A percentile compares a stretch with the other conserved stretches of the same genome.
Evolutionary conservation across 1,140 invertebrate genomes (phyloP).

Genomic region (Lasioglossum baleicum): DNA sequence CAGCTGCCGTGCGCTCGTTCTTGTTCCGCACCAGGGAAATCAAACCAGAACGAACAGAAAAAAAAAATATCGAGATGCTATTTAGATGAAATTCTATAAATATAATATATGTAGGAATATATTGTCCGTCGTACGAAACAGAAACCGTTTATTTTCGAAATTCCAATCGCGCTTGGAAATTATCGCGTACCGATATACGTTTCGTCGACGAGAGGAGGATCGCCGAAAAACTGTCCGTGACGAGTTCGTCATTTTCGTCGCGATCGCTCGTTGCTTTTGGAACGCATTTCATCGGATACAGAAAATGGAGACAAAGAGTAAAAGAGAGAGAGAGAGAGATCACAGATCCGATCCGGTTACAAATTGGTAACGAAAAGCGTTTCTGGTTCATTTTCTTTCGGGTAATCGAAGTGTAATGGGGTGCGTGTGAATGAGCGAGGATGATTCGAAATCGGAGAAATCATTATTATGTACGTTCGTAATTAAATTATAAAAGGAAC

Average conservation of each 20-base stretch:
- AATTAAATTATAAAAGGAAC: slow-evolving; percentile 67
- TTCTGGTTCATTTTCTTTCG: slow-evolving; percentile 42
- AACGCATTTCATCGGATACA: slow-evolving; percentile 53
- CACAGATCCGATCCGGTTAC: slow-evolving; percentile 52
- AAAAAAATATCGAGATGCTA: neutral
- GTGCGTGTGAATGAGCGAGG: slow-evolving; percentile 61
- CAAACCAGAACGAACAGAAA: neutral
- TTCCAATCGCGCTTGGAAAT: slow-evolving; percentile 29
- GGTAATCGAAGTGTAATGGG: slow-evolving; percentile 56
- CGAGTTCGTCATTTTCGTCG: slow-evolving; percentile 1
- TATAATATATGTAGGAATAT: too few species aligned
- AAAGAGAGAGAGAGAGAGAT: too few species aligned
- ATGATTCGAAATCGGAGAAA: slow-evolving; percentile 60
- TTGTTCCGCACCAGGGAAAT: too few species aligned
- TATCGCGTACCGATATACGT: neutral
- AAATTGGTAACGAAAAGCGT: slow-evolving; percentile 42
- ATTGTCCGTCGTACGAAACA: too few species aligned
- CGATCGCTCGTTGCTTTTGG: slow-evolving; percentile 33
- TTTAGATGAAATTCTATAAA: too few species aligned
- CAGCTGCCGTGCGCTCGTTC: too few species aligned
- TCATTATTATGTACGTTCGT: slow-evolving; percentile 66
- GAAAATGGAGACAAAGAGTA: neutral
- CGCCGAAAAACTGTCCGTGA: neutral
- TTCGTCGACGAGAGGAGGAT: slow-evolving; percentile 20
- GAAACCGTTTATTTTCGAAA: slow-evolving; percentile 50